A percentile compares a stretch with the other conserved stretches of the same genome.
Evolutionary conservation across 2,797 vertebrate genomes (phyloP).

Genomic region (Ispidina lecontei): DNA sequence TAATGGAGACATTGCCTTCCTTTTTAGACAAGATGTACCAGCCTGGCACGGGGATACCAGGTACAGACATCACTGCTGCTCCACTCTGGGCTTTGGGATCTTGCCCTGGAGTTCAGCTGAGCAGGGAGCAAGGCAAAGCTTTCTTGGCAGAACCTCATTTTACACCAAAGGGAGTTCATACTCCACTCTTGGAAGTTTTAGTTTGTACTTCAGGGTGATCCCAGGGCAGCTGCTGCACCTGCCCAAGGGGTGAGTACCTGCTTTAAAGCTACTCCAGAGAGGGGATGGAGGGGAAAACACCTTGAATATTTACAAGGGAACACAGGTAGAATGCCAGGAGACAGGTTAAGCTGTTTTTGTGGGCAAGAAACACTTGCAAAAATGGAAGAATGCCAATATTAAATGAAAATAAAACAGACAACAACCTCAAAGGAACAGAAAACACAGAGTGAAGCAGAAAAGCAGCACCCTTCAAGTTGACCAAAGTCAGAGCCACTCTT

Average conservation of each 20-base stretch:
- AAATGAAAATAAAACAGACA: neutral
- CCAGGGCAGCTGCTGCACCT: neutral
- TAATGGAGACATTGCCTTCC: neutral
- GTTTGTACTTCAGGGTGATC: neutral
- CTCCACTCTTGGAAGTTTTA: neutral
- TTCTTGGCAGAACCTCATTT: neutral
- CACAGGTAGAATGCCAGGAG: neutral
- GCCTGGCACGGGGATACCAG: neutral
- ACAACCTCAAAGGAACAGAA: neutral
- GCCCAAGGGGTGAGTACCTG: neutral
- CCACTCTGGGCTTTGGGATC: neutral
- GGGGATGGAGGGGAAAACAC: neutral
- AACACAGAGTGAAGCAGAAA: neutral
- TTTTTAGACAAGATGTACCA: neutral
- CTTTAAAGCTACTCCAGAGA: neutral
- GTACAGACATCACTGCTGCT: accelerated
- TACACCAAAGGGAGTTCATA: neutral
- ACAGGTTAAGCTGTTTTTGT: neutral
- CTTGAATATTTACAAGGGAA: neutral
- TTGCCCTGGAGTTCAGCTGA: neutral
- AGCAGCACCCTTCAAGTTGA: neutral
- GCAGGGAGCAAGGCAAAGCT: neutral
- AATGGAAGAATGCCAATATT: neutral
- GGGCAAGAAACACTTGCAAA: neutral
- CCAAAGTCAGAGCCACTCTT: neutral